Percentiles rank a stretch among this genome's conserved stretches.
Evolutionary conservation across 1,140 invertebrate species (phyloP).

Genomic region (Nomia melanderi): DNA sequence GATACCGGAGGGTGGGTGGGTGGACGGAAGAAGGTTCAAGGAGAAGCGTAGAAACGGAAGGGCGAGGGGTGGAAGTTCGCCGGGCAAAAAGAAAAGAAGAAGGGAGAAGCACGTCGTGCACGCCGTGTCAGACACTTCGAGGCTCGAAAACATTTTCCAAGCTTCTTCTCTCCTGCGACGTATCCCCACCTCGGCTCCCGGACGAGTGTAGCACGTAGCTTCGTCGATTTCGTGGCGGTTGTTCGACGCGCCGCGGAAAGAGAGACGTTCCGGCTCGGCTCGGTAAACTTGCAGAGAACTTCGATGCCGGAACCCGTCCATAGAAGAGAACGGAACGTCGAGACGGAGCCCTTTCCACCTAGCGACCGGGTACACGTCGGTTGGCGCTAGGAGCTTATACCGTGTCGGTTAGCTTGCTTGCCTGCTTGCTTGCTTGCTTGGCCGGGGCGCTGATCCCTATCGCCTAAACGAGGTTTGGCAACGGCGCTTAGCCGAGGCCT

Average conservation of each 20-base stretch:
- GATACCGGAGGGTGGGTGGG: background rate
- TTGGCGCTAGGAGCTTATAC: background rate
- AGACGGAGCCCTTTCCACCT: conserved; percentile 57
- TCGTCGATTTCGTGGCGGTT: conserved; percentile 44
- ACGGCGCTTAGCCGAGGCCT: conserved; percentile 73
- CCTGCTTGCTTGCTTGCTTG: conserved; percentile 13
- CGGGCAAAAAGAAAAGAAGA: background rate
- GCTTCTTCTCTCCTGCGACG: conserved; percentile 40
- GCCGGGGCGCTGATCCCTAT: conserved; percentile 76
- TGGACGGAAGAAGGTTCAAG: background rate
- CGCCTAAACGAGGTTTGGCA: conserved; percentile 80
- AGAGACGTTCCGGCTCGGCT: conserved; percentile 56
- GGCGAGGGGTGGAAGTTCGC: no score
- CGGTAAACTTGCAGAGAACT: conserved; percentile 70
- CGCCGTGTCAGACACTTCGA: conserved; percentile 56
- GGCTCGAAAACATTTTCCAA: conserved; percentile 41
- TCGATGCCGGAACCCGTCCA: conserved; percentile 71
- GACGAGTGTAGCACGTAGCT: background rate
- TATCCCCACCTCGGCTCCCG: background rate
- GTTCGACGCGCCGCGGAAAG: conserved; percentile 54
- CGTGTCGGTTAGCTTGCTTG: background rate
- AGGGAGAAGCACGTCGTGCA: conserved; percentile 6
- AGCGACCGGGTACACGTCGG: conserved; percentile 16
- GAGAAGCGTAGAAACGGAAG: no score
- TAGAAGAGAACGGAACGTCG: conserved; percentile 61